phyloP scores from a whole-genome alignment of 2,113 vertebrate species.

The Lagenorhynchus albirostris region DNA sequence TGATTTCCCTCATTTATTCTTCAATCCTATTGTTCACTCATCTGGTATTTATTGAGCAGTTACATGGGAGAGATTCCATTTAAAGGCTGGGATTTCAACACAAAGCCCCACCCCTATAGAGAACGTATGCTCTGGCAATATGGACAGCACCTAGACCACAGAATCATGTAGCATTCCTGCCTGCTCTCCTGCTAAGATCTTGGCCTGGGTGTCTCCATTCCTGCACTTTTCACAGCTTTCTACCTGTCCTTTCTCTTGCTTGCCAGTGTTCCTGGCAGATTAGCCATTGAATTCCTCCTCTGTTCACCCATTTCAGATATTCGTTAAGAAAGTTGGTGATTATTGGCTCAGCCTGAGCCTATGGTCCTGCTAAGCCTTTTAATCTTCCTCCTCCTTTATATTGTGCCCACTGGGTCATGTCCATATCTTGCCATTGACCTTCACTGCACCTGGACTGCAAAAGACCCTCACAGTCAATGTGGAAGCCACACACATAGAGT shows the following conservation, averaged over 20 bases:
- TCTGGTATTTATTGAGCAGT: neutral
- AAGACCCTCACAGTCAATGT: neutral
- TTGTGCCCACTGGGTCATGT: neutral
- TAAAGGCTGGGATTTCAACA: neutral
- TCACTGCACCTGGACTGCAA: neutral
- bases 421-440: neutral
- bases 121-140: neutral
- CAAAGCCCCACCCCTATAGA: neutral
- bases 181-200: neutral
- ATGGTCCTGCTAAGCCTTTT: neutral
- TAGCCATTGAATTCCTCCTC: neutral
- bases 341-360: neutral
- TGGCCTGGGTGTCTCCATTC: neutral
- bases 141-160: too few relatives aligned
- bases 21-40: neutral
- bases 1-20: neutral
- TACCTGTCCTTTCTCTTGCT: neutral
- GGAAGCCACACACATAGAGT: neutral
- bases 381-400: neutral
- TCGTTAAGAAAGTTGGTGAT: neutral
- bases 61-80: neutral
- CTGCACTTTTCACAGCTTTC: neutral
- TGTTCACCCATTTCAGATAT: neutral
- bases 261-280: neutral
- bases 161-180: neutral